Conservation (phyloP, 2,888 invertebrate species). For the Sphaerophoria taeniata region DNA sequence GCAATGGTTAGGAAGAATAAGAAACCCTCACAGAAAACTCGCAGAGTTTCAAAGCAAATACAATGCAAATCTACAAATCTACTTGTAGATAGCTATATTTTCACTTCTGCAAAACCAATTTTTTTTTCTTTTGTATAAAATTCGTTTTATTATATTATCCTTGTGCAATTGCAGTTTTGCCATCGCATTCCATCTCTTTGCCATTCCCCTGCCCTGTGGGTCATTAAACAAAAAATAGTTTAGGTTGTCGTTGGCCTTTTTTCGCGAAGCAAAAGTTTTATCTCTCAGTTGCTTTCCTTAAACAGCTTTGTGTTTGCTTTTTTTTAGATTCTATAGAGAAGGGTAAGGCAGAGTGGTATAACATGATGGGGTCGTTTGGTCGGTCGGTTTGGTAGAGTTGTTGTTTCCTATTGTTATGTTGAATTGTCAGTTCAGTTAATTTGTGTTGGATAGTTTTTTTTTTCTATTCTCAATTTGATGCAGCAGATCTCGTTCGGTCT, state of each 20-base stretch:
- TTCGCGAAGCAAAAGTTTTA: constrained; percentile 68
- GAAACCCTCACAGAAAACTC: constrained; percentile 14
- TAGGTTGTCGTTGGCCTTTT: constrained; percentile 72
- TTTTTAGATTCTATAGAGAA: not conserved
- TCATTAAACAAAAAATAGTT: constrained; percentile 73
- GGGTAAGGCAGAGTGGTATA: constrained; percentile 13
- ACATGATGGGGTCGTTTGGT: constrained; percentile 11
- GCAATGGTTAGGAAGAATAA: constrained; percentile 22
- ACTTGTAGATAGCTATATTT: constrained; percentile 59
- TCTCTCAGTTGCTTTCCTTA: constrained; percentile 36
- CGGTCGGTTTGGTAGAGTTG: constrained; percentile 21
- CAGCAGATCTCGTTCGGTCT: constrained; percentile 22
- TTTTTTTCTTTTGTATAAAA: constrained; percentile 46
- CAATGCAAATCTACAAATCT: constrained; percentile 74
- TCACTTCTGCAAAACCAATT: constrained; percentile 33
- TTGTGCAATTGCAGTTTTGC: constrained; percentile 72
- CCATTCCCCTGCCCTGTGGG: constrained; percentile 63
- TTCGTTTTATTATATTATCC: constrained; percentile 70
- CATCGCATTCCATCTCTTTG: constrained; percentile 58
- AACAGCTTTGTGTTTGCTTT: constrained; percentile 4
- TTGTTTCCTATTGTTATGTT: constrained; percentile 67
- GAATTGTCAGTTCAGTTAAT: constrained; percentile 72
- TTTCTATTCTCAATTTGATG: constrained; percentile 54
- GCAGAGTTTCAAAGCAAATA: constrained; percentile 59
- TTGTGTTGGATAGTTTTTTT: constrained; percentile 65